Conservation (phyloP, 2,888 invertebrate genomes). For the Mesopsocus fuscifrons region DNA sequence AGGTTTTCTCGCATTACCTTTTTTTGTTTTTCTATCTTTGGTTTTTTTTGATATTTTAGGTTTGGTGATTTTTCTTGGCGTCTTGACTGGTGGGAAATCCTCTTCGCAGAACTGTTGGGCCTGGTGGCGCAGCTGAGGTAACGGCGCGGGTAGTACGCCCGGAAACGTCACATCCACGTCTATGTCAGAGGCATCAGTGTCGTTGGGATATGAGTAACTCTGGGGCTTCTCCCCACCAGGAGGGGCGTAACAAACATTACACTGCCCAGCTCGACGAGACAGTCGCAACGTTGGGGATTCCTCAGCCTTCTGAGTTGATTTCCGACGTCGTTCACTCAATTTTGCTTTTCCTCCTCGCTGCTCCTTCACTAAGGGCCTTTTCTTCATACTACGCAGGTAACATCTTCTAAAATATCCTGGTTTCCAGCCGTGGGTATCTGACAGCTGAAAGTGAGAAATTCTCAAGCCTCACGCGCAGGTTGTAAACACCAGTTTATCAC, state of each 20-base stretch:
- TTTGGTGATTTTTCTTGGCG: background rate
- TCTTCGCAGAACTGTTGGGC: slow-evolving; percentile 9
- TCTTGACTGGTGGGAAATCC: background rate
- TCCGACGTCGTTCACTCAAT: background rate
- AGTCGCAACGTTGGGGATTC: background rate
- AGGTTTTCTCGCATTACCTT: background rate
- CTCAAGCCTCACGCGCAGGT: too few species aligned
- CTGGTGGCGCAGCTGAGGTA: background rate
- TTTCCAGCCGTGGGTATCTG: background rate
- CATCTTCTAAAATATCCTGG: background rate
- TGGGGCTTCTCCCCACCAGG: background rate
- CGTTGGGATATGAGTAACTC: background rate
- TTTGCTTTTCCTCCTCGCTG: background rate
- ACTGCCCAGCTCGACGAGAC: background rate
- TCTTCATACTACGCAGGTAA: background rate
- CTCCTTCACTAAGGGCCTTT: too few species aligned
- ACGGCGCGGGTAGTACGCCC: background rate
- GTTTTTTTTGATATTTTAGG: background rate
- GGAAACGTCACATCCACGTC: slow-evolving; percentile 1
- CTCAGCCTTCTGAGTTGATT: background rate
- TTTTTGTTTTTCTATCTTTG: background rate
- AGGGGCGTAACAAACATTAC: background rate
- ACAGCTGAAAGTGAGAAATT: background rate
- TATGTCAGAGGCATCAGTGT: background rate
- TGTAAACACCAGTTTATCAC: too few species aligned